Evolutionary conservation across 2,888 invertebrate species (phyloP).

Genomic region (Hermaeophaga mercurialis): DNA sequence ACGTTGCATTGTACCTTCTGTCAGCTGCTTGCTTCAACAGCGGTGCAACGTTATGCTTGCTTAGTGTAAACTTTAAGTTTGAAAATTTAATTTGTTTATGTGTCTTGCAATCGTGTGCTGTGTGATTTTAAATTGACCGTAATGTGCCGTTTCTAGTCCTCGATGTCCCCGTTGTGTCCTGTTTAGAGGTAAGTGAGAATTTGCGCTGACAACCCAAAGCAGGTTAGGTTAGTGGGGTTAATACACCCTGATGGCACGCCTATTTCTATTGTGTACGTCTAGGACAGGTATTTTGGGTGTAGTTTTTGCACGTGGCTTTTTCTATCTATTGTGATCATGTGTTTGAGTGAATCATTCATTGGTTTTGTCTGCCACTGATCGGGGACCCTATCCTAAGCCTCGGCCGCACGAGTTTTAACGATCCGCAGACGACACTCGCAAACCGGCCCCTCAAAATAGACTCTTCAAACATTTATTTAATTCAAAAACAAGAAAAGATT

Average conservation of each 20-base stretch:
- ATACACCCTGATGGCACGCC: slow-evolving; percentile 47
- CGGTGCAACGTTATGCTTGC: slow-evolving; percentile 63
- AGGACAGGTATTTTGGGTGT: slow-evolving; percentile 17
- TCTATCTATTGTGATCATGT: slow-evolving; percentile 21
- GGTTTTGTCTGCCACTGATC: slow-evolving; percentile 27
- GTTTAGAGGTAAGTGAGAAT: slow-evolving; percentile 43
- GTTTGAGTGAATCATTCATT: slow-evolving; percentile 21
- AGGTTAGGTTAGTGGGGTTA: slow-evolving; percentile 31
- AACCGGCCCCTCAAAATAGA: too few species aligned
- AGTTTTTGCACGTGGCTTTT: slow-evolving; percentile 24
- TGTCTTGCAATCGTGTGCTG: slow-evolving; percentile 56
- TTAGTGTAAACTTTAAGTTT: slow-evolving; percentile 57
- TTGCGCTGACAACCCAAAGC: slow-evolving; percentile 18
- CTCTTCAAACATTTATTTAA: too few species aligned
- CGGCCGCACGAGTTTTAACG: slow-evolving; percentile 29
- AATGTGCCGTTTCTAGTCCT: slow-evolving; percentile 45
- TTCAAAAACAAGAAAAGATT: too few species aligned
- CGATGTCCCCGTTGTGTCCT: slow-evolving; percentile 39
- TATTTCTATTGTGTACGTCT: slow-evolving; percentile 36
- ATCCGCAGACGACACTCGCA: slow-evolving; percentile 21
- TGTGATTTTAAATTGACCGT: slow-evolving; percentile 45
- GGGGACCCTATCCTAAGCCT: slow-evolving; percentile 32
- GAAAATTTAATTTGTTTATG: slow-evolving; percentile 57
- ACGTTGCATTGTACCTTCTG: slow-evolving; percentile 56
- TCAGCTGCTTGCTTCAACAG: slow-evolving; percentile 75